Conservation (phyloP, 1,140 invertebrate species). For the Diuraphis noxia region DNA sequence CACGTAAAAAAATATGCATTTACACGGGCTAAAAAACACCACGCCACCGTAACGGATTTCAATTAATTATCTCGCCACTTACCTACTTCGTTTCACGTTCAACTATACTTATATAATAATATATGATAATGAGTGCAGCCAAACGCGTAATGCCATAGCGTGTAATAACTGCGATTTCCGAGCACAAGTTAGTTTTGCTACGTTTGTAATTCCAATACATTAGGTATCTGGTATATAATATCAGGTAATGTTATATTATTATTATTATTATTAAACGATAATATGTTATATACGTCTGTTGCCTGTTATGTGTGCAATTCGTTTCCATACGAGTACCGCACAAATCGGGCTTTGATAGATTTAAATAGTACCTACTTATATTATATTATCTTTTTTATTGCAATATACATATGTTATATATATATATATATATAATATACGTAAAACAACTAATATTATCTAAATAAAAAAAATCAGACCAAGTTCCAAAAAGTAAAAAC, state of each 20-base stretch:
- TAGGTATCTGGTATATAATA: neutral
- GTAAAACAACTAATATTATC: neutral
- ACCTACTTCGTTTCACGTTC: neutral
- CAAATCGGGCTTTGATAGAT: neutral
- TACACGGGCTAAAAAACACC: slow-evolving; percentile 2
- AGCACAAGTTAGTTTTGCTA: neutral
- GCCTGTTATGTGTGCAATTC: neutral
- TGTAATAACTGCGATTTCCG: neutral
- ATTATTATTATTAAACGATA: neutral
- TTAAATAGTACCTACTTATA: too few species aligned
- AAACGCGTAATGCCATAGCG: neutral
- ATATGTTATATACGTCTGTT: neutral
- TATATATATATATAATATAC: too few species aligned
- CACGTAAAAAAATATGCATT: neutral
- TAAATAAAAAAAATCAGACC: neutral
- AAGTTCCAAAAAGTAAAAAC: neutral
- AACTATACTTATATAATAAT: neutral
- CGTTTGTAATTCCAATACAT: neutral
- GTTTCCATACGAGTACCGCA: neutral
- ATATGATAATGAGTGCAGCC: slow-evolving; percentile 9
- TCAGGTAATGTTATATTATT: neutral
- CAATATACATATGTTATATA: neutral
- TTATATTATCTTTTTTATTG: neutral
- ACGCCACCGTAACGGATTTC: neutral
- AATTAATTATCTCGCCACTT: slow-evolving; percentile 15